phyloP scores from a whole-genome alignment of 2,113 vertebrate species.

The Electrona antarctica region DNA sequence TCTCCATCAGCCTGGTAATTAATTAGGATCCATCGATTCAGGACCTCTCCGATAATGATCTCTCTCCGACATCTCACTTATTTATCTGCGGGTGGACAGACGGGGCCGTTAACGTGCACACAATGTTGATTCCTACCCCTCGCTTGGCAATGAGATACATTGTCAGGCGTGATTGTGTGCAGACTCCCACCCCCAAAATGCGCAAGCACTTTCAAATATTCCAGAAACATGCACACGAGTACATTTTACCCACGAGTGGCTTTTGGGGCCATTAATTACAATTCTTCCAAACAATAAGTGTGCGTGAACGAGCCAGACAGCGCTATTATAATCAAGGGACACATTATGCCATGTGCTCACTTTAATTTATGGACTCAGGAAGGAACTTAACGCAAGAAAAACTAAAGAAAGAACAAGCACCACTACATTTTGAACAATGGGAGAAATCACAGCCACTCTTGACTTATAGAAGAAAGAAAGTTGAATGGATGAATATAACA shows the following conservation, averaged over 20 bases:
- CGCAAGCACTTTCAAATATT: conserved; percentile 1
- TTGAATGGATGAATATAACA: conserved; percentile 24
- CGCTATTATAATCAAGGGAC: conserved; percentile 57
- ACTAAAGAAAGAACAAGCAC: neutral
- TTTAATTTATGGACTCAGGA: conserved; percentile 51
- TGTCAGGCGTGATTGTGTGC: conserved; percentile 37
- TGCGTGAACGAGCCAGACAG: conserved; percentile 38
- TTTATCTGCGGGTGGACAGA: conserved; percentile 32
- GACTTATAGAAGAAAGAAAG: conserved; percentile 23
- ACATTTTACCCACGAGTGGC: conserved; percentile 52
- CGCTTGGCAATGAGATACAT: conserved; percentile 49
- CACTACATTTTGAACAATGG: no score
- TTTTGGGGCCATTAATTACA: conserved; percentile 54
- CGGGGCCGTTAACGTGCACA: conserved; percentile 23
- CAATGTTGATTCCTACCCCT: conserved; percentile 42
- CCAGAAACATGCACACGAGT: no score
- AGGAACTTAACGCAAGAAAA: conserved; percentile 25
- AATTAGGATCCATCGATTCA: conserved; percentile 63
- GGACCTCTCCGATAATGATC: conserved; percentile 62
- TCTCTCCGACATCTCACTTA: conserved; percentile 61
- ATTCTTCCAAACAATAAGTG: conserved; percentile 34
- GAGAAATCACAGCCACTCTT: conserved; percentile 9
- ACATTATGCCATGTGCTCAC: conserved; percentile 60
- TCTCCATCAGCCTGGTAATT: conserved; percentile 65
- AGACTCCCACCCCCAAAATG: neutral